Base-by-base conservation (phyloP, 2,797 vertebrate species). In the Zenarchopterus dispar region DNA sequence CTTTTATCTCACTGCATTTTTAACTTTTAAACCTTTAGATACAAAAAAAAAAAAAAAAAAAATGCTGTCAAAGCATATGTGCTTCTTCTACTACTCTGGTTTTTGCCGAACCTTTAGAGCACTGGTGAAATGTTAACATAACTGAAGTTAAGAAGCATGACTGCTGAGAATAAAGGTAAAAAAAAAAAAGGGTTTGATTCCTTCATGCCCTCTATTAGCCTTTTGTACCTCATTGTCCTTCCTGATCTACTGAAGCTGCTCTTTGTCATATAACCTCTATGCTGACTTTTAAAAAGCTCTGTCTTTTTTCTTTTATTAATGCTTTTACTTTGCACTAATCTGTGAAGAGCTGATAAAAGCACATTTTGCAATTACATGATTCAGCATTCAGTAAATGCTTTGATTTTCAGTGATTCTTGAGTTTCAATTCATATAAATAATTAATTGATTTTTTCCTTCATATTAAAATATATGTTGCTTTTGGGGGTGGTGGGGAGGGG, bases 151-250 rank as follows among this genome's bases (percentile, higher is more conserved):
- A 65, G 31, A 15, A 17, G 9, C 17, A 64, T 31, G 5, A 57
- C 47, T 46, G n/a, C 67, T 51, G 15, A 62, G 43, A 64, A 67
- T 23, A 62, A 49, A n/a, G 56, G 28, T 39, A 39, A 39, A 39
- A 16, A 2, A 36, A 46, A 45, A 45, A 39, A 11, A 42, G 65
- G 19, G 56, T 61, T 77, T 63, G 56, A 78, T 60, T 56, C 43
- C 17, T 73, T 50, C 22, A 8, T 84, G 81, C 66, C 78, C 80
- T 82, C 80, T 81, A 82, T 89, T 82, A 87, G 80, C 70, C 51
- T 47, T 72, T 61, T 62, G 73, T 76, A 60, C 57, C 56, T 56
- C 48, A 5, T 70, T 56, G 58, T 57, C 57, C 61, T 63, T 59
- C 53, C 55, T 52, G 44, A 71, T 77, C 73, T 66, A 52, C 63